These are phyloP conservation scores for Netelia fuscicornis DNA, from an alignment of 2,888 invertebrate genomes.

Conservation along the genomic window DNA sequence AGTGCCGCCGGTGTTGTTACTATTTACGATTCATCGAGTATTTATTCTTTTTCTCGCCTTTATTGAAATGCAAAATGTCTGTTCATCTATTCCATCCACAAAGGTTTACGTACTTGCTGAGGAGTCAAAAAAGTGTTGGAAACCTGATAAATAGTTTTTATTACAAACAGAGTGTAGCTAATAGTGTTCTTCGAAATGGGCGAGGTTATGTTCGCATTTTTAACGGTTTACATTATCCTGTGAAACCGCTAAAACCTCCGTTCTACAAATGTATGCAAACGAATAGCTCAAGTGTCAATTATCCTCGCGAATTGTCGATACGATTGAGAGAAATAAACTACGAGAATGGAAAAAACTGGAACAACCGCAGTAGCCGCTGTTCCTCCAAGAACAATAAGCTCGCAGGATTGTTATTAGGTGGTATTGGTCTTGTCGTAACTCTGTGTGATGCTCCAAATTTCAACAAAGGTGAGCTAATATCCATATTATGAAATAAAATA, in stretches of 20 bases:
- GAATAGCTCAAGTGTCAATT: neutral
- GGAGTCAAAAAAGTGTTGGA: slow-evolving; percentile 53
- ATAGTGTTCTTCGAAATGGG: slow-evolving; percentile 47
- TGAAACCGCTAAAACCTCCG: slow-evolving; percentile 9
- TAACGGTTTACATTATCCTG: neutral
- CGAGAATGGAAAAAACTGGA: slow-evolving; percentile 42
- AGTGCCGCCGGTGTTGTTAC: no score
- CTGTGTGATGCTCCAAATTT: slow-evolving; percentile 72
- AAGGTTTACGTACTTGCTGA: slow-evolving; percentile 21
- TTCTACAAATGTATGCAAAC: slow-evolving; percentile 30
- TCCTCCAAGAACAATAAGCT: slow-evolving; percentile 48
- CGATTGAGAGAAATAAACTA: neutral
- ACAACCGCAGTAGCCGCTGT: neutral
- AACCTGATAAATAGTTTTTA: slow-evolving; percentile 56
- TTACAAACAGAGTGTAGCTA: slow-evolving; percentile 37
- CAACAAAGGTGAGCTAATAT: slow-evolving; percentile 72
- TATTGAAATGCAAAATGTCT: neutral
- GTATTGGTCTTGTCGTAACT: slow-evolving; percentile 74
- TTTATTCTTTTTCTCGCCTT: neutral
- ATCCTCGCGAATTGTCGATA: neutral
- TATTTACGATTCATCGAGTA: neutral
- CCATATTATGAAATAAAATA: slow-evolving; percentile 1
- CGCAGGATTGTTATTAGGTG: slow-evolving; percentile 67
- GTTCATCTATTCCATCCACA: neutral
- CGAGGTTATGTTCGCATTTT: slow-evolving; percentile 76